Conservation (phyloP, 2,113 vertebrate species). For the Bubo scandiacus region DNA sequence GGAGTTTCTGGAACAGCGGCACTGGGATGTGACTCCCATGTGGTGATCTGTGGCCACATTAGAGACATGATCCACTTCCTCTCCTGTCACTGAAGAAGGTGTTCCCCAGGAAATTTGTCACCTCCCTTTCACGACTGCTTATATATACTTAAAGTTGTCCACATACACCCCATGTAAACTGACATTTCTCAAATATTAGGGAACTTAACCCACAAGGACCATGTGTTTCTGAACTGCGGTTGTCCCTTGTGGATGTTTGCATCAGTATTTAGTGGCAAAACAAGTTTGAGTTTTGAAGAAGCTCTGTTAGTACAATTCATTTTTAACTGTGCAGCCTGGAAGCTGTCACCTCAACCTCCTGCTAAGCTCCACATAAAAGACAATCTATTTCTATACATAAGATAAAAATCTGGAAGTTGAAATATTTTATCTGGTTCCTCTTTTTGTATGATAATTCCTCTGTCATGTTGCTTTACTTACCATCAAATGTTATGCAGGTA, state of each 20-base stretch:
- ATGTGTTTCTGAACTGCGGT: not conserved
- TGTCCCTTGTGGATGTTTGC: not conserved
- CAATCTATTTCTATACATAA: not conserved
- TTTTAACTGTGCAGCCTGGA: not conserved
- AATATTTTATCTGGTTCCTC: not conserved
- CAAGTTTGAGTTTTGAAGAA: not conserved
- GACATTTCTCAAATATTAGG: not conserved
- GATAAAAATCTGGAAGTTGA: not conserved
- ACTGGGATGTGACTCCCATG: not conserved
- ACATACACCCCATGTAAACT: not conserved
- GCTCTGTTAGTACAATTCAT: not conserved
- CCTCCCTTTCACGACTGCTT: not conserved
- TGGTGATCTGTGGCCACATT: not conserved
- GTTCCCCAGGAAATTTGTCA: not conserved
- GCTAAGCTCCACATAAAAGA: not conserved
- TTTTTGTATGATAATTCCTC: not conserved
- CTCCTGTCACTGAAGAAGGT: not conserved
- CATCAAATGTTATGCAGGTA: not conserved
- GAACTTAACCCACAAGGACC: not conserved
- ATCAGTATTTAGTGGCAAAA: not conserved
- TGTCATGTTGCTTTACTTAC: not conserved
- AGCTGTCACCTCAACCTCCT: not conserved
- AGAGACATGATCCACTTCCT: not conserved
- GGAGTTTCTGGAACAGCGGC: not conserved
- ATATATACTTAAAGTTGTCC: not conserved